phyloP scores from a whole-genome alignment of 2,797 vertebrate genomes.

The Heterohyrax brucei region DNA sequence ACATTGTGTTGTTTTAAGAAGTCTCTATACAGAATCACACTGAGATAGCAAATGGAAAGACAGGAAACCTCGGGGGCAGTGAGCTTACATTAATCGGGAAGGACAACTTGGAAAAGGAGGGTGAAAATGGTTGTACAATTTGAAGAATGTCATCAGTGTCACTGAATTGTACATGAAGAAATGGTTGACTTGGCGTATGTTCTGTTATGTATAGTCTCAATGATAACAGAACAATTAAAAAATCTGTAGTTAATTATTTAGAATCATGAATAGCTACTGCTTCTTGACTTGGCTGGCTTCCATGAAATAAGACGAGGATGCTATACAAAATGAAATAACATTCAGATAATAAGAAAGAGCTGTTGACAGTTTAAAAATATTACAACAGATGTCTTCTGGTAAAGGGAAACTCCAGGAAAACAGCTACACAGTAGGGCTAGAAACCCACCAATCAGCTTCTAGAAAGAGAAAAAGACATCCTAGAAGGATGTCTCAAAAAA shows the following conservation, averaged over 20 bases:
- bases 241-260: constrained; percentile 23
- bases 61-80: not conserved
- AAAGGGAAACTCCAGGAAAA: constrained; percentile 2
- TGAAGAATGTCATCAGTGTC: not conserved
- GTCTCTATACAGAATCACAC: no score
- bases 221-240: not conserved
- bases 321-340: constrained; percentile 24
- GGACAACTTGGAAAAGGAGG: not conserved
- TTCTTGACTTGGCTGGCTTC: not conserved
- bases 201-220: not conserved
- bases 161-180: not conserved
- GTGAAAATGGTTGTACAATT: not conserved
- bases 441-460: not conserved
- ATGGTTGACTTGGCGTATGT: not conserved
- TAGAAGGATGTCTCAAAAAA: not conserved
- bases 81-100: not conserved
- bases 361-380: not conserved
- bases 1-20: no score
- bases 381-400: constrained; percentile 9
- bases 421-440: not conserved
- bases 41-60: no score
- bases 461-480: not conserved
- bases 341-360: constrained; percentile 54
- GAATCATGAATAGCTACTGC: not conserved
- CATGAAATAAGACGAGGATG: not conserved